These are phyloP conservation scores for Polydrusus tereticollis DNA, from an alignment of 2,888 invertebrate species.

Conservation along the genomic window DNA sequence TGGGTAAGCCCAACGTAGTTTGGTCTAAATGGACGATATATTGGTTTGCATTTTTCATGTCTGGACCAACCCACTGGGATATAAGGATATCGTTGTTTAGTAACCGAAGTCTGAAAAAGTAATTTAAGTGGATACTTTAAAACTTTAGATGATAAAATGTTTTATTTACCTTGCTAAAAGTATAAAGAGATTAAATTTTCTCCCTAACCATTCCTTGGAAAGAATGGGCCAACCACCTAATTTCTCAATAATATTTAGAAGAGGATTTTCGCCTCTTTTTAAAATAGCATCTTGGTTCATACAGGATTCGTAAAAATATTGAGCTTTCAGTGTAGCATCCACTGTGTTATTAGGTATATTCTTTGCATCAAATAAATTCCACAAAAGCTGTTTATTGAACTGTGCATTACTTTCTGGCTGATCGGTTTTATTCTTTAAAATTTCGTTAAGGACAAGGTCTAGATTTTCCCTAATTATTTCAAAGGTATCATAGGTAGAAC, in stretches of 20 bases:
- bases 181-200: slow-evolving; percentile 79
- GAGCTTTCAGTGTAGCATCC: slow-evolving; percentile 85
- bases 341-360: slow-evolving; percentile 47
- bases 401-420: not conserved
- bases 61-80: slow-evolving; percentile 87
- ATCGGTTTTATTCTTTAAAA: slow-evolving; percentile 68
- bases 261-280: slow-evolving; percentile 78
- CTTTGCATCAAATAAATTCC: slow-evolving; percentile 5
- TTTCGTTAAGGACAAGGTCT: slow-evolving; percentile 76
- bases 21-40: slow-evolving; percentile 93
- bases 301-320: slow-evolving; percentile 88
- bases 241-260: slow-evolving; percentile 75
- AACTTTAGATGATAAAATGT: no score
- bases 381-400: slow-evolving; percentile 12
- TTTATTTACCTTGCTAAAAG: slow-evolving; percentile 76
- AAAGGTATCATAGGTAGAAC: slow-evolving; percentile 48
- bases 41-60: slow-evolving; percentile 92
- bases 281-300: slow-evolving; percentile 78
- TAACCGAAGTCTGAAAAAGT: slow-evolving; percentile 70
- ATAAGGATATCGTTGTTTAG: slow-evolving; percentile 90
- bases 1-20: slow-evolving; percentile 83
- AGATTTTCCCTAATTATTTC: slow-evolving; percentile 76
- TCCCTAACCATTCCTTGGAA: slow-evolving; percentile 74
- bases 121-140: no score
- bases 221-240: slow-evolving; percentile 94